A percentile compares a stretch with the other conserved stretches of the same genome.
Evolutionary conservation across 2,888 invertebrate genomes (phyloP).

Genomic region (Heliconius aoede): DNA sequence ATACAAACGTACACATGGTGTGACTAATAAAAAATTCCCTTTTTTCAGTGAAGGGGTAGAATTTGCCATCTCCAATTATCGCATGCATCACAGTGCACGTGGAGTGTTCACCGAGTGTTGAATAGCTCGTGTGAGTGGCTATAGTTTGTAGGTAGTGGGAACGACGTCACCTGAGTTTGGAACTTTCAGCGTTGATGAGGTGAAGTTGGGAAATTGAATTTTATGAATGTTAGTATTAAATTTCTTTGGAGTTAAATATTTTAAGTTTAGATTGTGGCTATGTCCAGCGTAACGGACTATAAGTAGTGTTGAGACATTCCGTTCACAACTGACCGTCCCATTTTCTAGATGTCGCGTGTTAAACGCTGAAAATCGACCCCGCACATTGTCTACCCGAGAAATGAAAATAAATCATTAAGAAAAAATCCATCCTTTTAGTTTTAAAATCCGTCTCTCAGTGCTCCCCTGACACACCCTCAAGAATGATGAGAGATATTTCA

Average conservation of each 20-base stretch:
- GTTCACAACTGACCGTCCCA: rapidly evolving
- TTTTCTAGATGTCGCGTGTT: no score
- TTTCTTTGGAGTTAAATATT: constrained; percentile 55
- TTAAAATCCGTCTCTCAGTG: no score
- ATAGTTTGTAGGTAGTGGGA: constrained; percentile 65
- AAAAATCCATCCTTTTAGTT: no score
- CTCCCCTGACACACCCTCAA: no score
- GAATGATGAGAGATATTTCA: no score
- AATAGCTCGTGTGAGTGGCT: constrained; percentile 45
- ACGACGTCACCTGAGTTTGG: constrained; percentile 74
- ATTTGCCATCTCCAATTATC: constrained; percentile 33
- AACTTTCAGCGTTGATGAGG: constrained; percentile 69
- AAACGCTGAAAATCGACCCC: no score
- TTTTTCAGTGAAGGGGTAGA: constrained; percentile 20
- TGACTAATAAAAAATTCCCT: neutral
- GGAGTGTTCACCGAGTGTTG: constrained; percentile 33
- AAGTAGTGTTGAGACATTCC: neutral
- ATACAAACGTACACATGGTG: neutral
- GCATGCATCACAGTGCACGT: constrained; percentile 33
- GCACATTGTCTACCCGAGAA: no score
- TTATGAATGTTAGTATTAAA: constrained; percentile 62
- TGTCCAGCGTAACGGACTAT: neutral
- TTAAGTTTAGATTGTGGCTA: no score
- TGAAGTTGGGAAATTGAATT: constrained; percentile 64
- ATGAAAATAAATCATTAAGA: no score